Percentiles rank a stretch among this genome's conserved stretches.
These are phyloP conservation scores for Hylyphantes graminicola DNA, from an alignment of 1,140 invertebrate genomes.

Conservation along the genomic window DNA sequence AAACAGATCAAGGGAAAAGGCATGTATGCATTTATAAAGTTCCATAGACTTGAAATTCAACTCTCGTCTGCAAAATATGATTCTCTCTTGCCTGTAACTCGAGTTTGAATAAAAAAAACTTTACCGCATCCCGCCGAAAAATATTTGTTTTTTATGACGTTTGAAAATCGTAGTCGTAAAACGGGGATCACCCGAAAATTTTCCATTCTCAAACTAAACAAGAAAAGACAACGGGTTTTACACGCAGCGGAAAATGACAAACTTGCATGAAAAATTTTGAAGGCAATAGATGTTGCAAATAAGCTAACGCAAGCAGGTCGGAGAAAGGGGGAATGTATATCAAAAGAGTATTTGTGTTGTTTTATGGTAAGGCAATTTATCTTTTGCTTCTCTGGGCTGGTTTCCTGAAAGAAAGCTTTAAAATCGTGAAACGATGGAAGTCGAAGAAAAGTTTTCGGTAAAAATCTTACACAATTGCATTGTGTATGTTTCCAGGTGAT, in stretches of 20 bases:
- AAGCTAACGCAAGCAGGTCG: slow-evolving; percentile 40
- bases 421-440: slow-evolving; percentile 13
- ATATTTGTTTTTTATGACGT: slow-evolving; percentile 56
- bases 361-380: slow-evolving; percentile 49
- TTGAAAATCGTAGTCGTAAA: slow-evolving; percentile 56
- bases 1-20: neutral
- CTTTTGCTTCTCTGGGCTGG: slow-evolving; percentile 35
- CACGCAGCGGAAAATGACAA: slow-evolving; percentile 52
- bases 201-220: slow-evolving; percentile 57
- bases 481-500: too few species aligned
- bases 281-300: slow-evolving; percentile 50
- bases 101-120: slow-evolving; percentile 19
- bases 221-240: slow-evolving; percentile 47
- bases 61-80: slow-evolving; percentile 29
- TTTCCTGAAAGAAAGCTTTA: slow-evolving; percentile 40
- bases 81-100: slow-evolving; percentile 17
- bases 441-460: slow-evolving; percentile 36
- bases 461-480: neutral
- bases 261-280: slow-evolving; percentile 48
- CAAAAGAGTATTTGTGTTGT: slow-evolving; percentile 48
- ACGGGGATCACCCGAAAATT: slow-evolving; percentile 42
- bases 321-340: slow-evolving; percentile 43
- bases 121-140: slow-evolving; percentile 6
- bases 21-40: slow-evolving; percentile 17
- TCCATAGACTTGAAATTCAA: slow-evolving; percentile 36